These are phyloP conservation scores for Andrena marginata DNA, from an alignment of 2,888 invertebrate genomes.

Conservation along the genomic window DNA sequence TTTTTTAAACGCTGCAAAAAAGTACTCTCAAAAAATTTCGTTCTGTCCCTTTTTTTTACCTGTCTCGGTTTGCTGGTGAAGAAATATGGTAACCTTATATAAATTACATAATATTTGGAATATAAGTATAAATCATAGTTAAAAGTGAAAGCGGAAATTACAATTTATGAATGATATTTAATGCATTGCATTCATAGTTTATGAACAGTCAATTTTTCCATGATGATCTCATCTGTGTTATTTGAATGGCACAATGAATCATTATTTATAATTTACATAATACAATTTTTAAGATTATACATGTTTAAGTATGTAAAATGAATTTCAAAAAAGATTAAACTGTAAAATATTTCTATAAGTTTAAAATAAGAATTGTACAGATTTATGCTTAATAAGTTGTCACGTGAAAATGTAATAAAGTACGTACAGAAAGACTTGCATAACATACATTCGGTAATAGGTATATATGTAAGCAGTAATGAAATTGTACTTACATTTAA, in stretches of 20 bases:
- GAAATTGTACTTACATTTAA: slow-evolving; percentile 18
- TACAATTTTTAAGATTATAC: background rate
- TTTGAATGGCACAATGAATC: slow-evolving; percentile 28
- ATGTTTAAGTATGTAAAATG: background rate
- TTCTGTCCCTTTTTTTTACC: too few relatives aligned
- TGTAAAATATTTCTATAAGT: slow-evolving; percentile 7
- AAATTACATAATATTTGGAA: slow-evolving; percentile 4
- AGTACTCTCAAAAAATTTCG: too few relatives aligned
- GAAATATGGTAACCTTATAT: too few relatives aligned
- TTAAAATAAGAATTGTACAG: slow-evolving; percentile 18
- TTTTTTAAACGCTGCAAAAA: too few relatives aligned
- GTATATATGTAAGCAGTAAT: slow-evolving; percentile 8
- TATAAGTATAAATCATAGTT: slow-evolving; percentile 1
- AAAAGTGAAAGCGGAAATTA: background rate
- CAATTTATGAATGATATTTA: slow-evolving; percentile 4
- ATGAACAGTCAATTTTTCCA: background rate
- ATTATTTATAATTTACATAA: slow-evolving; percentile 10
- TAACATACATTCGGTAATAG: background rate
- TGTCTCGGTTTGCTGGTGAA: too few relatives aligned
- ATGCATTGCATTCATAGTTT: background rate
- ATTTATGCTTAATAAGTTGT: slow-evolving; percentile 28
- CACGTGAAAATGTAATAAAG: background rate
- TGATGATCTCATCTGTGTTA: slow-evolving; percentile 7
- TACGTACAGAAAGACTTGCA: background rate
- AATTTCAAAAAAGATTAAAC: background rate